Conservation (phyloP, 2,888 invertebrate species). For the Pilophorus perplexus region DNA sequence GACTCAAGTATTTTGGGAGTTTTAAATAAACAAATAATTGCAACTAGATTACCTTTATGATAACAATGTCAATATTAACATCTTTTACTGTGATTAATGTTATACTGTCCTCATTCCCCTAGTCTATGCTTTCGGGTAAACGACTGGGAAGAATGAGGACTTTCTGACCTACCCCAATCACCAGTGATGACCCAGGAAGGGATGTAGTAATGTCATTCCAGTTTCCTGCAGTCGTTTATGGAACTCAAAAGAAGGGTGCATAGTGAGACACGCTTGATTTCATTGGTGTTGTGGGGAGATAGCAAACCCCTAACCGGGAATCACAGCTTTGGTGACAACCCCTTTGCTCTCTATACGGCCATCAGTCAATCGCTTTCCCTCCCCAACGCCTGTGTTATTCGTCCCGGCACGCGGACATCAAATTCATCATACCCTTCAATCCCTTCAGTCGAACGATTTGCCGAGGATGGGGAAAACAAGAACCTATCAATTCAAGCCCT, state of each 20-base stretch:
- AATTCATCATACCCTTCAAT: constrained; percentile 17
- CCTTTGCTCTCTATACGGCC: constrained; percentile 5
- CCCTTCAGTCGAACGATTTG: constrained; percentile 6
- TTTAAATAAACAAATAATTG: too few relatives aligned
- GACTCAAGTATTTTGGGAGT: too few relatives aligned
- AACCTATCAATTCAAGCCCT: constrained; percentile 28
- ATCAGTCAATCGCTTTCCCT: too few relatives aligned
- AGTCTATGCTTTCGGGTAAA: too few relatives aligned
- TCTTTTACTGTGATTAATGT: too few relatives aligned
- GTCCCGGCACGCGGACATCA: background rate
- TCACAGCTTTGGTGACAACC: constrained; percentile 17
- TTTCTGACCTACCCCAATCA: constrained; percentile 5
- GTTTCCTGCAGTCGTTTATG: too few relatives aligned
- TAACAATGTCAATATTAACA: too few relatives aligned
- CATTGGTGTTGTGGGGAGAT: too few relatives aligned
- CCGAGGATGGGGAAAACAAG: constrained; percentile 24
- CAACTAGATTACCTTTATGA: too few relatives aligned
- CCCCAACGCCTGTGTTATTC: too few relatives aligned
- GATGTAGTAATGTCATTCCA: background rate
- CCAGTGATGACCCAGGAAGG: background rate
- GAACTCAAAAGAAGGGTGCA: background rate
- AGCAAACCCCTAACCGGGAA: constrained; percentile 19
- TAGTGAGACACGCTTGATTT: constrained; percentile 36
- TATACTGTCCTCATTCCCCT: too few relatives aligned
- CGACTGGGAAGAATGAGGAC: constrained; percentile 7